Percentiles rank a stretch among this genome's conserved stretches.
These are phyloP conservation scores for Asobara japonica DNA, from an alignment of 1,140 invertebrate species.

Conservation along the genomic window DNA sequence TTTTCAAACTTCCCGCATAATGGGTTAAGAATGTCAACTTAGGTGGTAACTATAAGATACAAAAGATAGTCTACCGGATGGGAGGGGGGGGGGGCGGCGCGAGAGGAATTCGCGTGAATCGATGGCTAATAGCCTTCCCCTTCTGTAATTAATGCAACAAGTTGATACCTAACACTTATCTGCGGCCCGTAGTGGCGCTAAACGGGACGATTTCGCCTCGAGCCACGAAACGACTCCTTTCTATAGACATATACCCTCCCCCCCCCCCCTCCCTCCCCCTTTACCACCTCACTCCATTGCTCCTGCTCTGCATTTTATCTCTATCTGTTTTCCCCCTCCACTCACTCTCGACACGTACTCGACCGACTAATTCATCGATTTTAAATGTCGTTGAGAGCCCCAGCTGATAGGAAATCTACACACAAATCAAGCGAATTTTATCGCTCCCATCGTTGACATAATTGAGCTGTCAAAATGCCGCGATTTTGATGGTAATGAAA, in stretches of 20 bases:
- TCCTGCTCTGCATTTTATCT: constrained; percentile 22
- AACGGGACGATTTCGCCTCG: constrained; percentile 41
- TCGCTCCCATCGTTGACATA: neutral
- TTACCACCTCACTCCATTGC: constrained; percentile 1
- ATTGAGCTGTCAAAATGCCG: no score
- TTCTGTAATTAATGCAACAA: constrained; percentile 67
- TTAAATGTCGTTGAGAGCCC: constrained; percentile 24
- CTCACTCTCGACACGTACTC: constrained; percentile 20
- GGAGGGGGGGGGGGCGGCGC: constrained; percentile 41
- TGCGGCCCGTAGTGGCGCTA: constrained; percentile 48
- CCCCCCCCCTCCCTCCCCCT: constrained; percentile 22
- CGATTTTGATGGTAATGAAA: no score
- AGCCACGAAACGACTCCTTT: constrained; percentile 38
- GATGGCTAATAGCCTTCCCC: constrained; percentile 62
- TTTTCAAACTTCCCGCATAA: neutral
- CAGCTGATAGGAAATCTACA: constrained; percentile 32
- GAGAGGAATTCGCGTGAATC: constrained; percentile 57
- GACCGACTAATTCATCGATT: constrained; percentile 35
- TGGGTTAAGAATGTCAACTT: neutral
- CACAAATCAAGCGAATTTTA: constrained; percentile 4
- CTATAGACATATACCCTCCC: constrained; percentile 24
- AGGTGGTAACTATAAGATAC: neutral
- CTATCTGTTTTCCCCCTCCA: neutral
- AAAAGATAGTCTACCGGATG: neutral
- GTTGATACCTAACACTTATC: constrained; percentile 66